A percentile compares a stretch with the other conserved stretches of the same genome.
Conservation (phyloP, 2,797 vertebrate genomes). For the Chromis chromis region DNA sequence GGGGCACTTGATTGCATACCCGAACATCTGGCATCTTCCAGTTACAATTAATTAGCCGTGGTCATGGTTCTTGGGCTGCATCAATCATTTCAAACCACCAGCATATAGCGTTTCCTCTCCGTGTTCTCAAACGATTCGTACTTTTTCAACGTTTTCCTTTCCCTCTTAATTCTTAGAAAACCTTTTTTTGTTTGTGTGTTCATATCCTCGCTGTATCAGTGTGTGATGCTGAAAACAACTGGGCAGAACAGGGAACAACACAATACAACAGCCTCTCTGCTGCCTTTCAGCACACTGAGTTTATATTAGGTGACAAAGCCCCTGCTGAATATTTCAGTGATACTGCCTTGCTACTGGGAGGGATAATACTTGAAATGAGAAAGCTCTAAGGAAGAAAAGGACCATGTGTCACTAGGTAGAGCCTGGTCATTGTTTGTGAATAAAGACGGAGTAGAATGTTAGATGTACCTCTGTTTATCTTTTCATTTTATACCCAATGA, state of each 20-base stretch:
- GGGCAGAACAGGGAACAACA: background rate
- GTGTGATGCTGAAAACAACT: slow-evolving; percentile 16
- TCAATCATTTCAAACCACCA: slow-evolving; percentile 27
- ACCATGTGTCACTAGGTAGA: slow-evolving; percentile 7
- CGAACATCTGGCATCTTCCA: slow-evolving; percentile 22
- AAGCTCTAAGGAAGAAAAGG: slow-evolving; percentile 22
- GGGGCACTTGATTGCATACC: slow-evolving; percentile 3
- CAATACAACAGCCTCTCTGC: slow-evolving; percentile 19
- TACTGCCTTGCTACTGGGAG: slow-evolving; percentile 14
- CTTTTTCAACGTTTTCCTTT: slow-evolving; percentile 11
- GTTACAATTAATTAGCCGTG: slow-evolving; percentile 37
- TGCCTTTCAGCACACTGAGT: slow-evolving; percentile 39
- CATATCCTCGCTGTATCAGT: background rate
- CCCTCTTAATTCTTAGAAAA: slow-evolving; percentile 23
- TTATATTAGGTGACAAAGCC: slow-evolving; percentile 51
- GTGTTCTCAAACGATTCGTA: slow-evolving; percentile 27
- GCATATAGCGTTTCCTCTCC: slow-evolving; percentile 14
- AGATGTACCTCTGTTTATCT: background rate
- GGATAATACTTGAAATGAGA: slow-evolving; percentile 36
- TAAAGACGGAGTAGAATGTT: slow-evolving; percentile 2
- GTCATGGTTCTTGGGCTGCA: slow-evolving; percentile 24
- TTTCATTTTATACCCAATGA: slow-evolving; percentile 4
- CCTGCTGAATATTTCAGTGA: slow-evolving; percentile 56
- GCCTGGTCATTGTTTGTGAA: slow-evolving; percentile 11
- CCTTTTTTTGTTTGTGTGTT: slow-evolving; percentile 15